Evolutionary conservation across 2,113 vertebrate genomes (phyloP).

Genomic region (Corythornis madagascariensis): DNA sequence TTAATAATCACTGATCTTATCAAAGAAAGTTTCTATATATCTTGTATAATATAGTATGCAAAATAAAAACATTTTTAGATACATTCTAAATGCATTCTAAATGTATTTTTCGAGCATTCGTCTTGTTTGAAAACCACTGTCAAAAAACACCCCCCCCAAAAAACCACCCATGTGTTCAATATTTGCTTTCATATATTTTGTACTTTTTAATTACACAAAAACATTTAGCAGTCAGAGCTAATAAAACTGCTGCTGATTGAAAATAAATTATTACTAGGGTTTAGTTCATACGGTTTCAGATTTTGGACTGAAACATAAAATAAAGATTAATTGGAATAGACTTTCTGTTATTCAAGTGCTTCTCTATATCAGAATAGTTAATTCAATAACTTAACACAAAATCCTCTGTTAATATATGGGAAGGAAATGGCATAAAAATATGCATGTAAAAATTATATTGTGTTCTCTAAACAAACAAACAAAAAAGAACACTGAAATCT

Average conservation of each 20-base stretch:
- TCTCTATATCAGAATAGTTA: neutral
- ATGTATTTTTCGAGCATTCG: neutral
- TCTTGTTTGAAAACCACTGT: neutral
- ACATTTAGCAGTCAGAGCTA: neutral
- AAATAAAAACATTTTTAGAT: neutral
- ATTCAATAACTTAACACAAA: slow-evolving; percentile 7
- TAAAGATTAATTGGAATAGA: neutral
- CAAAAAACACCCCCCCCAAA: no score
- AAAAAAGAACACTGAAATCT: neutral
- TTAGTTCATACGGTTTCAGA: neutral
- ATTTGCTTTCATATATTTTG: neutral
- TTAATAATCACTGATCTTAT: neutral
- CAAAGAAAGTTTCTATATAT: neutral
- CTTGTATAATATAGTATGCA: neutral
- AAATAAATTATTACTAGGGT: neutral
- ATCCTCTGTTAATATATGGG: neutral
- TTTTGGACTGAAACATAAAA: slow-evolving; percentile 5
- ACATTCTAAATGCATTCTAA: neutral
- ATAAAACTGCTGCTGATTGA: neutral
- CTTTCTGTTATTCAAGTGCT: neutral
- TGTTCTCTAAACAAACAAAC: neutral
- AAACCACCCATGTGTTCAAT: neutral
- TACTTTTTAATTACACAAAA: neutral
- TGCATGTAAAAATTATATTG: neutral
- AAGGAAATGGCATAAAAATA: neutral